Conservation (phyloP, 2,113 vertebrate species). For the Ciconia stormi region DNA sequence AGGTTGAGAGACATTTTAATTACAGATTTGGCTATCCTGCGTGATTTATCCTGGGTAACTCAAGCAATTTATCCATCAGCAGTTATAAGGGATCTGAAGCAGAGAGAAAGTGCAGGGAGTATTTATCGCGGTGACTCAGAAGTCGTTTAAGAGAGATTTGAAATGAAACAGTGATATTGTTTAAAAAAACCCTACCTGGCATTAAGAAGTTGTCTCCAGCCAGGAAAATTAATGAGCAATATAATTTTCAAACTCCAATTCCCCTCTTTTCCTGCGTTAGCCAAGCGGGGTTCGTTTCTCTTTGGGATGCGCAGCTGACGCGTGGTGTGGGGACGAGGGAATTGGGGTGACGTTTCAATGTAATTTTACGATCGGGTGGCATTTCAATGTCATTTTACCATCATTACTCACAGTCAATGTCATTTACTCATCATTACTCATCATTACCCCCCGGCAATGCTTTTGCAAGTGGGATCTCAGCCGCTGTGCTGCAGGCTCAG, state of each 20-base stretch:
- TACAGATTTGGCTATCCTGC: background rate
- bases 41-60: background rate
- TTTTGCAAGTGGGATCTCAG: background rate
- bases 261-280: background rate
- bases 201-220: background rate
- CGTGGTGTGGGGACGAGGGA: rapidly evolving
- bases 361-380: background rate
- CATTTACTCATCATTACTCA: background rate
- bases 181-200: background rate
- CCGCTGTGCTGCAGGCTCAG: rapidly evolving
- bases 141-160: background rate
- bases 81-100: background rate
- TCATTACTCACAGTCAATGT: background rate
- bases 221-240: background rate
- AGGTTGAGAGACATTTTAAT: background rate
- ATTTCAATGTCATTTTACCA: background rate
- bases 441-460: background rate
- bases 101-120: background rate
- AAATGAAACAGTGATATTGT: background rate
- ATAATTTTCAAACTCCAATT: background rate
- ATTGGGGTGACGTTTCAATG: rapidly evolving
- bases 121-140: background rate
- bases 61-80: background rate
- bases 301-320: background rate
- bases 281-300: rapidly evolving